Percentiles rank a stretch among this genome's conserved stretches.
Evolutionary conservation across 2,797 vertebrate species (phyloP).

Genomic region (Enteromius mattozi): DNA sequence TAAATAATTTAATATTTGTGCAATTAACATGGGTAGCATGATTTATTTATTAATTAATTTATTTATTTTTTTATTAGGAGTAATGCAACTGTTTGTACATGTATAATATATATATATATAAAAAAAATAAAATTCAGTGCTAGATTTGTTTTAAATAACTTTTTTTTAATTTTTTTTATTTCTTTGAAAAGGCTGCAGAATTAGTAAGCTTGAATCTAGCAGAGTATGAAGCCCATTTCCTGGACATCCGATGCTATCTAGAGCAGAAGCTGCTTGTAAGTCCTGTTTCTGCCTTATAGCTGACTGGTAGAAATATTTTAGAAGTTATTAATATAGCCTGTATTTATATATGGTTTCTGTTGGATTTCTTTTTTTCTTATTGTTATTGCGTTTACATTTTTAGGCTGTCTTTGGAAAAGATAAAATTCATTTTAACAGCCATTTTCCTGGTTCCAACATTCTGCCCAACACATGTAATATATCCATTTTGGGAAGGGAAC

Average conservation of each 20-base stretch:
- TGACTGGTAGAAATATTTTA: background rate
- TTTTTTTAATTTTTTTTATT: background rate
- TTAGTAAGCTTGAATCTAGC: conserved; percentile 84
- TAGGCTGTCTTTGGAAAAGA: conserved; percentile 85
- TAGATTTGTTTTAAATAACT: background rate
- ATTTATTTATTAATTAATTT: background rate
- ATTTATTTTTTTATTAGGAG: background rate
- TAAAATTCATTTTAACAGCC: conserved; percentile 86
- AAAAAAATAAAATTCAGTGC: too few relatives aligned
- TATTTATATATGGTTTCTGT: background rate
- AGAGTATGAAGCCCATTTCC: conserved; percentile 85
- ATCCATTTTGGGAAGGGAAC: conserved; percentile 84
- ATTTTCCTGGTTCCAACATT: conserved; percentile 77
- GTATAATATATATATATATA: background rate
- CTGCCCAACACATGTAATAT: conserved; percentile 95
- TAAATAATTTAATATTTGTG: too few relatives aligned
- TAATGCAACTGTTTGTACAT: background rate
- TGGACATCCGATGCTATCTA: conserved; percentile 82
- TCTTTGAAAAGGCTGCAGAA: conserved; percentile 86
- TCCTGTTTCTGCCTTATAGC: conserved; percentile 5
- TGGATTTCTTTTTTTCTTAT: background rate
- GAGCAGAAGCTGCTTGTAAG: conserved; percentile 86
- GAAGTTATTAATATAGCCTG: background rate
- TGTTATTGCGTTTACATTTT: background rate
- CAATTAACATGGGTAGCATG: background rate